phyloP scores from a whole-genome alignment of 2,888 invertebrate species.

The Ditylenchus weischeri region DNA sequence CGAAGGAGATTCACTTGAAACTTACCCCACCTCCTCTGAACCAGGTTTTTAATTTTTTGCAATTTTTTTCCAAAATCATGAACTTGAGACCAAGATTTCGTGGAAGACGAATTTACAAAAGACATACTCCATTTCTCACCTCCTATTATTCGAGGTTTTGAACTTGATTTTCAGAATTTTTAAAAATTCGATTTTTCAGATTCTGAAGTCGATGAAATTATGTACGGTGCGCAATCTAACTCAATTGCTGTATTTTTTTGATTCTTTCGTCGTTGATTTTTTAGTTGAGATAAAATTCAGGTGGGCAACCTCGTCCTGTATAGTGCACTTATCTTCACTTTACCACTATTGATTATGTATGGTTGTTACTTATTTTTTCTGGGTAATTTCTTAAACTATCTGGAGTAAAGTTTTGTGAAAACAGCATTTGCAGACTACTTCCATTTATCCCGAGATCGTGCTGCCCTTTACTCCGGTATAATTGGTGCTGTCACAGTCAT shows the following conservation, averaged over 20 bases:
- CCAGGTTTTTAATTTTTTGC: too few relatives aligned
- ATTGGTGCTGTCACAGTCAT: conserved; percentile 40
- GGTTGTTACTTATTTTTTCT: conserved; percentile 46
- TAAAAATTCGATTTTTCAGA: conserved; percentile 7
- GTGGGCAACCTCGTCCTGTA: conserved; percentile 38
- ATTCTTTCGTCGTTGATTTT: too few relatives aligned
- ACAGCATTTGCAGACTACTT: conserved; percentile 40
- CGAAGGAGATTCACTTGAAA: too few relatives aligned
- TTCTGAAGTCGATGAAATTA: background rate
- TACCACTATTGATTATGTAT: conserved; percentile 48
- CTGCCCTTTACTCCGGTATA: conserved; percentile 49
- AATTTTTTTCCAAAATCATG: too few relatives aligned
- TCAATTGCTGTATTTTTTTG: too few relatives aligned
- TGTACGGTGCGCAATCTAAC: background rate
- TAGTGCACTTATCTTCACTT: conserved; percentile 47
- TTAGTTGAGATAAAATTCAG: too few relatives aligned
- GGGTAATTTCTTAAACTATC: conserved; percentile 10
- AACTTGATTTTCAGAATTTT: background rate
- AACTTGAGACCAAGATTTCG: too few relatives aligned
- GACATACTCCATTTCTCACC: too few relatives aligned
- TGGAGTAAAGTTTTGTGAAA: background rate
- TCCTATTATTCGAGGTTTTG: too few relatives aligned
- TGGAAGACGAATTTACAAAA: too few relatives aligned
- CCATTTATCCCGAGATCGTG: conserved; percentile 37
- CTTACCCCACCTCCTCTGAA: too few relatives aligned